Evolutionary conservation across 2,888 invertebrate species (phyloP).

Genomic region (Hyposoter dolosus): DNA sequence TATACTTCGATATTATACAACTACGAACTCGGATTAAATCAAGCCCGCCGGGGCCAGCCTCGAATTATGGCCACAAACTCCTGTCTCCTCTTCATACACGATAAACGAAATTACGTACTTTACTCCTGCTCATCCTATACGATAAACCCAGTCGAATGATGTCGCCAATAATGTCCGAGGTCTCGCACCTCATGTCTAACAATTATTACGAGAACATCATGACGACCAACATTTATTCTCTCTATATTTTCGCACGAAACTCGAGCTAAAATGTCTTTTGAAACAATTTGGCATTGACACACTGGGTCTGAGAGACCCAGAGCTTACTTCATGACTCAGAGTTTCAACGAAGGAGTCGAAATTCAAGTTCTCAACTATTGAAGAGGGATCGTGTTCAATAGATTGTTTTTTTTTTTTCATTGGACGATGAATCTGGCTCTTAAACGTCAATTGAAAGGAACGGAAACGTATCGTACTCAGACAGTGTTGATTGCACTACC

Average conservation of each 20-base stretch:
- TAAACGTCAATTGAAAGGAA: background rate
- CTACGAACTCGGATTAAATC: constrained; percentile 62
- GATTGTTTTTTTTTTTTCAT: background rate
- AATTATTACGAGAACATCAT: background rate
- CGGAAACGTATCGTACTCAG: background rate
- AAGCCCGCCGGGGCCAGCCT: constrained; percentile 49
- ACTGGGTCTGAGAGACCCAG: background rate
- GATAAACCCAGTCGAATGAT: background rate
- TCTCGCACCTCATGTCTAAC: background rate
- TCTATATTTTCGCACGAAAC: background rate
- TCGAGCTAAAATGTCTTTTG: too few relatives aligned
- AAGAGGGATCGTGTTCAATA: too few relatives aligned
- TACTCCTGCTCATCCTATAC: background rate
- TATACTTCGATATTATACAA: constrained; percentile 59
- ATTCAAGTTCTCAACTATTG: too few relatives aligned
- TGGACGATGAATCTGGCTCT: background rate
- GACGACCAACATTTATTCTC: background rate
- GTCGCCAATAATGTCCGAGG: background rate
- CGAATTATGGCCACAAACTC: constrained; percentile 59
- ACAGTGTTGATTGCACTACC: background rate
- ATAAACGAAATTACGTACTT: constrained; percentile 31
- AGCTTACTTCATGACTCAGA: too few relatives aligned
- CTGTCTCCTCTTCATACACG: constrained; percentile 5
- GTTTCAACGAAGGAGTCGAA: too few relatives aligned
- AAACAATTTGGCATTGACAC: background rate